Evolutionary conservation across 1,140 invertebrate genomes (phyloP), one percentile per base, ranked within the genome.

Genomic region (Panagrolaimus sp.): DNA sequence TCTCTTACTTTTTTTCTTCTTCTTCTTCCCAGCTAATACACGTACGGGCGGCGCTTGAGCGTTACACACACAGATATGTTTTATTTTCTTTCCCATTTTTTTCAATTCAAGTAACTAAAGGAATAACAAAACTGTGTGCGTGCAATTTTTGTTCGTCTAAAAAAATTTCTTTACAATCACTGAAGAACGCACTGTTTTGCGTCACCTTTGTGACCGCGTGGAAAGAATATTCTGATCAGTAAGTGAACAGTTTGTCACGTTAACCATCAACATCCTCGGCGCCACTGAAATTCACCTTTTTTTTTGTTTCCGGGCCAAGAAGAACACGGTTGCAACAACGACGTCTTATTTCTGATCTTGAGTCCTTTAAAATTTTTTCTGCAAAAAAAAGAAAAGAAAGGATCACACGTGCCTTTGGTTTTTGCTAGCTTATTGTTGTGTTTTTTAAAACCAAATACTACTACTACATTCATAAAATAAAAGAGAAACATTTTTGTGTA

Each of bases 131-230:
- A 57, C 51, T 27, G 51, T 57, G 51, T 27, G 51, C 27, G 27
- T 25, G 51, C 27, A 13, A 25, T 57, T 57, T 16, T 38, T 57
- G 51, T 57, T 57, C 51, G 51, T 57, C 51, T 38, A 38, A 38
- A 57, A 16, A 57, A 57, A 57, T 25, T 57, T 27, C 51, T 57
- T 57, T 27, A 57, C 51, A 57, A 57, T 57, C 51, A 57, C 51
- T 27, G 31, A 57, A 20, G 51, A 57, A 27, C 51, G 51, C 31
- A 38, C 31, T 38, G 31, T 38, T 57, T 57, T 57, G 51, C 51
- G 51, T 57, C 51, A 57, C 51, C 27, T 57, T 57, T 57, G 20
- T 20, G 20, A 27, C 20, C 51, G 51, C 51, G 51, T 57, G 51
- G 51, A 57, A 57, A 57, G 20, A 57, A 57, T 27, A 11, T 57